Base-by-base conservation (phyloP, 2,113 vertebrate genomes). In the Bambusicola thoracicus region DNA sequence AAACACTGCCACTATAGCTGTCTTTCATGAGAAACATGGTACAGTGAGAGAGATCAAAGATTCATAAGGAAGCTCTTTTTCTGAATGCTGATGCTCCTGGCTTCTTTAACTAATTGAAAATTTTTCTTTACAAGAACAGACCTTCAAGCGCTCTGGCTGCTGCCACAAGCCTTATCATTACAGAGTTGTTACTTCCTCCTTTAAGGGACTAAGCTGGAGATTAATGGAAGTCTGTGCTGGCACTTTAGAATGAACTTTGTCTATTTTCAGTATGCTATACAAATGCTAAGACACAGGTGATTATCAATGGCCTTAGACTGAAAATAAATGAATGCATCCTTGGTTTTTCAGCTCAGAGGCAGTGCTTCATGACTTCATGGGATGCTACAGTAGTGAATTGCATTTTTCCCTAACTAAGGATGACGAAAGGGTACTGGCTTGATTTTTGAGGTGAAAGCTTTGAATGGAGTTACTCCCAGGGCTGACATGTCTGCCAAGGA, bases 51-150 rank as follows among this genome's bases (percentile, higher is more conserved):
- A 96, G 96, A 97, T 97, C 92, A 97, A 97, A 98, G 95, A 97
- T 96, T 96, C 96, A 92, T 87, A 95, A 88, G 93, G 94, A 97
- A 97, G 83, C 93, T 94, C 58, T 95, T 70, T 72, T 91, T 97
- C 92, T 95, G 95, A 97, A 97, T 96, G 92, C 94, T 13, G 30
- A 95, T 97, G 95, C 96, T 97, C 82, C 94, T 97, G 97, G 97
- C 95, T 98, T 95, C 96, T 97, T 98, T 97, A 94, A 97, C 96
- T 97, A 97, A 98, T 97, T 98, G 97, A 98, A 97, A 97, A 90
- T 85, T 92, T 96, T 97, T 97, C 96, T 96, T 97, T 97, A 97
- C 96, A 97, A 96, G 97, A 98, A 97, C 96, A 97, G 92, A 96
- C 95, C 96, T 97, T 94, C 96, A 97, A 96, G 96, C 96, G 12